These are phyloP conservation scores for Hirudinaria manillensis DNA, from an alignment of 2,888 invertebrate genomes.

Conservation along the genomic window DNA sequence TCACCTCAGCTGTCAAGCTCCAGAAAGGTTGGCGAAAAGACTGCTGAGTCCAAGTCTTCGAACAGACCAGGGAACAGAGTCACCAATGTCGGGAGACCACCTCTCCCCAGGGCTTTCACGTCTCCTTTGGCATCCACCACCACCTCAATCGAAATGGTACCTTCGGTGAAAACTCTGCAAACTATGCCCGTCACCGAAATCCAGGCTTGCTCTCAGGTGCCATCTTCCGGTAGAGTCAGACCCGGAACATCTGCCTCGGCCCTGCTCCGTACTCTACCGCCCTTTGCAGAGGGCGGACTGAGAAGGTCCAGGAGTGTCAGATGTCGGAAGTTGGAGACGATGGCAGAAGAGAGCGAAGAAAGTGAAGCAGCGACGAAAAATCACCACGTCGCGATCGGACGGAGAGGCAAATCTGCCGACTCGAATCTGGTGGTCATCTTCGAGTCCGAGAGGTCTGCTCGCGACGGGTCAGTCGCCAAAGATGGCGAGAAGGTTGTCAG, in stretches of 20 bases:
- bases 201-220: too few relatives aligned
- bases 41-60: background rate
- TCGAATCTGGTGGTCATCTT: background rate
- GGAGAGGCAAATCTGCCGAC: conserved; percentile 10
- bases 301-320: background rate
- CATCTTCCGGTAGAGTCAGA: too few relatives aligned
- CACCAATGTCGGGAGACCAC: background rate
- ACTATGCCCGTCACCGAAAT: too few relatives aligned
- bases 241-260: background rate
- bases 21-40: background rate
- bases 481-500: background rate
- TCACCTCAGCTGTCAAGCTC: background rate
- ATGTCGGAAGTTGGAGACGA: background rate
- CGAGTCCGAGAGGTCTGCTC: too few relatives aligned
- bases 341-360: conserved; percentile 9
- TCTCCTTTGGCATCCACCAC: background rate
- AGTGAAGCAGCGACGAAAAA: background rate
- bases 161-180: too few relatives aligned
- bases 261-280: background rate
- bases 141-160: background rate
- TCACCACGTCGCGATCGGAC: background rate
- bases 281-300: background rate
- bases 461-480: background rate
- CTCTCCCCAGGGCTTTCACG: background rate
- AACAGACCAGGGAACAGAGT: background rate